These are phyloP conservation scores for Lacerta bilineata DNA, from an alignment of 2,797 vertebrate genomes.

Conservation along the genomic window DNA sequence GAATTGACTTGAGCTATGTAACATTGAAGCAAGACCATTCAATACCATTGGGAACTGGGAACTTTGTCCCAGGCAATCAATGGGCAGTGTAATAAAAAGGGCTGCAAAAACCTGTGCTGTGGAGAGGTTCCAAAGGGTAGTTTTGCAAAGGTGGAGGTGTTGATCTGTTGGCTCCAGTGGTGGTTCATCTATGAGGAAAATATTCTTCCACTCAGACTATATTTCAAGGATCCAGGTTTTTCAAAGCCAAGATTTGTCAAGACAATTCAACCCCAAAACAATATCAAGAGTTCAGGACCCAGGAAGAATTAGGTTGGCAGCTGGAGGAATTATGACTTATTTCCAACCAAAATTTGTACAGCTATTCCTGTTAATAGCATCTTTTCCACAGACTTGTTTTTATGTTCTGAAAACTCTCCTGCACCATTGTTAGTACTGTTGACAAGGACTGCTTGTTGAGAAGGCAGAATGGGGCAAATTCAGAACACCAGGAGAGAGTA, in stretches of 20 bases:
- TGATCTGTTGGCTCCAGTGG: background rate
- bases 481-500: background rate
- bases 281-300: background rate
- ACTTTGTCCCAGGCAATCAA: background rate
- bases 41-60: background rate
- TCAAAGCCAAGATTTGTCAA: background rate
- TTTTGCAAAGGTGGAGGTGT: background rate
- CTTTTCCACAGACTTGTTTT: background rate
- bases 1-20: background rate
- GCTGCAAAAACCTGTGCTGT: too few relatives aligned
- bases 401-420: background rate
- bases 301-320: background rate
- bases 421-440: too few relatives aligned
- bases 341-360: background rate
- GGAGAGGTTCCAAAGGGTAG: background rate
- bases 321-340: background rate
- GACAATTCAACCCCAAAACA: background rate
- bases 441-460: too few relatives aligned
- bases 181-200: background rate
- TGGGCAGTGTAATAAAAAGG: background rate
- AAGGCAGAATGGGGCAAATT: background rate
- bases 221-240: background rate
- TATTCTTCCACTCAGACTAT: background rate
- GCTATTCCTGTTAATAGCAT: background rate
- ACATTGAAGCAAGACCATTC: background rate